phyloP scores from a whole-genome alignment of 2,888 invertebrate species.

The Eupithecia subfuscata region DNA sequence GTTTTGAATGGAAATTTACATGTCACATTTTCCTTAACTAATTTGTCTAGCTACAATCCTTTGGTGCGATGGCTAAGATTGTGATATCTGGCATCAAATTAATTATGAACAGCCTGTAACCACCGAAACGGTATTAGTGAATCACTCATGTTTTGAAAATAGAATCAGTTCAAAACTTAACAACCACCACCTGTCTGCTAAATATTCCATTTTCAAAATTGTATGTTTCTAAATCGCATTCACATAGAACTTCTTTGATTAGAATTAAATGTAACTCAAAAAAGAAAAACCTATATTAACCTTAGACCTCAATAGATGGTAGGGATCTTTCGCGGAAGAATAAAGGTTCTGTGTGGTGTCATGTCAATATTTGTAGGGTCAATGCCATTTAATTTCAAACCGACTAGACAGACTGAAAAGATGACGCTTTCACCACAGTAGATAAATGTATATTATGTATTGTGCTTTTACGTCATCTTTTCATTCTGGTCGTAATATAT shows the following conservation, averaged over 20 bases:
- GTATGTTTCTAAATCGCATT: neutral
- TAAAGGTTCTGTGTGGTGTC: no score
- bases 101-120: neutral
- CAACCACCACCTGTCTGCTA: neutral
- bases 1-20: constrained; percentile 34
- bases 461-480: no score
- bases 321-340: no score
- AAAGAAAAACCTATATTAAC: neutral
- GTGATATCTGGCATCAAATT: neutral
- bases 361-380: no score
- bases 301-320: no score
- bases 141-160: neutral
- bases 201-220: constrained; percentile 6
- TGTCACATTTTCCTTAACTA: constrained; percentile 19
- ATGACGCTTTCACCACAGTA: no score
- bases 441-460: no score
- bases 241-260: neutral
- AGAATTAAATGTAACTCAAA: neutral
- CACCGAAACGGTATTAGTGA: neutral
- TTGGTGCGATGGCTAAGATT: constrained; percentile 1
- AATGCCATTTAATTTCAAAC: no score
- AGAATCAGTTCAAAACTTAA: neutral
- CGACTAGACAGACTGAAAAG: no score
- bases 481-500: no score
- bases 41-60: constrained; percentile 32